Evolutionary conservation across 2,113 vertebrate species (phyloP), one percentile per base, ranked within the genome.

Genomic region (Penelope pileata): DNA sequence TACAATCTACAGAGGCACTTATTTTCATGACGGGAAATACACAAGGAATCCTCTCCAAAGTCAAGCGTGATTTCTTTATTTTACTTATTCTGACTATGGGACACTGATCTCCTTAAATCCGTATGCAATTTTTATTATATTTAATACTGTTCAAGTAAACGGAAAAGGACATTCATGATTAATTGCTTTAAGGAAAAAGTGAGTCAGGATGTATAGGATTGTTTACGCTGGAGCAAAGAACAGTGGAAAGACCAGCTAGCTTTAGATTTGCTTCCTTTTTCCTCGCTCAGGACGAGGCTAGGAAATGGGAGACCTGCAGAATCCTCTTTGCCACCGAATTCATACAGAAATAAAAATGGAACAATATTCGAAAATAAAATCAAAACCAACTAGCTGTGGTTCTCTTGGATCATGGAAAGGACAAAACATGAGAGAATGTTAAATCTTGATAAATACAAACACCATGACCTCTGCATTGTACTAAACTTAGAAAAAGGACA

Each of bases 281-380:
- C 15, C 27, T 62, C 62, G 27, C 19, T 85, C 18, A 32, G 79
- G 63, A 59, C 51, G 58, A 91, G 8, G 27, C 9, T 68, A 56
- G 62, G 30, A 85, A 79, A 94, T 1, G 3, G 30, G 24, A 69
- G 18, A 76, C 38, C 56, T 90, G 11, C 22, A 75, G 82, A 36
- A 70, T 38, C 74, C 43, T 45, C 36, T 69, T n/a, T n/a, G 43
- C 29, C 53, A 56, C 34, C 18, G 64, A 84, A 72, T 79, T 87
- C 48, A 84, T 56, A 48, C 34, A 79, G 34, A 48, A 89, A 84
- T 74, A 68, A 87, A 95, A 96, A 72, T 22, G n/a, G 67, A 75
- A 79, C 24, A 14, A 15, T 80, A 36, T n/a, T 21, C 59, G 34
- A 62, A 32, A 6, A 4, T 27, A 38, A 40, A 63, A 40, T 24